Base-by-base conservation (phyloP, 2,113 vertebrate species). In the Machaerirhynchus nigripectus region DNA sequence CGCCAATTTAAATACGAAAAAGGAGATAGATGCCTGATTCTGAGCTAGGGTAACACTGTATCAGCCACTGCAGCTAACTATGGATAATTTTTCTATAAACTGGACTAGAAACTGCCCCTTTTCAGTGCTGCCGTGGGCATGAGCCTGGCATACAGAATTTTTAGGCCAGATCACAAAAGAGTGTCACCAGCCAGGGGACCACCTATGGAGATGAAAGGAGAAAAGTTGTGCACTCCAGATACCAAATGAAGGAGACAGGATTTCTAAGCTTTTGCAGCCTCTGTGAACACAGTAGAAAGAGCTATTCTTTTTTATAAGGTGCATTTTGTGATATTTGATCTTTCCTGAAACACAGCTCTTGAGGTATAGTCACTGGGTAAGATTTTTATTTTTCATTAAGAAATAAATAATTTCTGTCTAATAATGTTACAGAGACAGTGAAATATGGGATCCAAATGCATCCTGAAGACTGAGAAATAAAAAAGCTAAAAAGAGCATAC, bases 1-100 rank as follows among this genome's bases (percentile, higher is more conserved):
- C 0, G 0, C 30, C 59, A 77, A 35, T 40, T 90, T 57, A 74
- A 77, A 69, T 61, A 50, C 0, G 0, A 28, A 74, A 42, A 67
- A 61, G 40, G 28, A 37, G 22, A 27, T 50, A 19, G 1, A 14
- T 69, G 23, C 12, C 52, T 91, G 53, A 44, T 55, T 92, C 83
- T 80, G 73, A 49, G 15, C n/a, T 69, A 26, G 13, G 52, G 4
- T 80, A 69, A 26, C 22, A 5, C 20, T 71, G 1, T 55, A 31
- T 52, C 7, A 46, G 47, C 3, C 2, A 15, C 2, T 47, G 27
- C 9, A 79, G 49, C 13, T 78, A 68, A 35, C 6, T 65, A 28
- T 37, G 73, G 39, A 69, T 74, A 80, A 63, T 52, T 49, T 49
- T 50, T 5, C 3, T 50, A 44, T 70, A 33, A 89, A 81, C 15